phyloP scores from a whole-genome alignment of 92 coral and sea anemone species.

The Porites lobata region DNA sequence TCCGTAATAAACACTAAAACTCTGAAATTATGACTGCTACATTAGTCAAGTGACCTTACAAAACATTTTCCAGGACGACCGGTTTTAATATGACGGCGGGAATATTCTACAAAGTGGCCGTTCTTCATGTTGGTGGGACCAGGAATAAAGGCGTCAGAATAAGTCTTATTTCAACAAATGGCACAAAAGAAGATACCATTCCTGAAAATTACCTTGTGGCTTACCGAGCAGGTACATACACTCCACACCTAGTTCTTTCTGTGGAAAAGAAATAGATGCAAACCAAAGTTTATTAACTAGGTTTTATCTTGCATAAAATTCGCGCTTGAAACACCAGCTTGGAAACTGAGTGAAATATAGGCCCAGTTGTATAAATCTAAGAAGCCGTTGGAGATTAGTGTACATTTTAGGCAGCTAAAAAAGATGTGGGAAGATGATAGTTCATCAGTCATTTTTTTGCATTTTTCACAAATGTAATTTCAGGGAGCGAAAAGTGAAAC shows the following conservation, averaged over 20 bases:
- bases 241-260: neutral
- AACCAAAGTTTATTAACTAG: no score
- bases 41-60: neutral
- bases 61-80: neutral
- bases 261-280: no score
- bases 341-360: no score
- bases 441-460: no score
- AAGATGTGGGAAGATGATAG: no score
- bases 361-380: no score
- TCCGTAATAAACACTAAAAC: neutral
- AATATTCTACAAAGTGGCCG: conserved; percentile 8
- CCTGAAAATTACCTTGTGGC: conserved; percentile 22
- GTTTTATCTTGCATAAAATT: no score
- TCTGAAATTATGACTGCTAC: neutral
- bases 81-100: conserved; percentile 30
- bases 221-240: conserved; percentile 11
- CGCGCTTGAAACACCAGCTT: no score
- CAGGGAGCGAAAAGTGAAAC: no score
- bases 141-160: neutral
- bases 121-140: conserved; percentile 13
- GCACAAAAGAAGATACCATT: neutral
- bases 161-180: neutral
- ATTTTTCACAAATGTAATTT: no score
- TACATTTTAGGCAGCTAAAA: no score
- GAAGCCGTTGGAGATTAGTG: no score